Conservation (phyloP, 2,888 invertebrate species). For the Andrena marginata region DNA sequence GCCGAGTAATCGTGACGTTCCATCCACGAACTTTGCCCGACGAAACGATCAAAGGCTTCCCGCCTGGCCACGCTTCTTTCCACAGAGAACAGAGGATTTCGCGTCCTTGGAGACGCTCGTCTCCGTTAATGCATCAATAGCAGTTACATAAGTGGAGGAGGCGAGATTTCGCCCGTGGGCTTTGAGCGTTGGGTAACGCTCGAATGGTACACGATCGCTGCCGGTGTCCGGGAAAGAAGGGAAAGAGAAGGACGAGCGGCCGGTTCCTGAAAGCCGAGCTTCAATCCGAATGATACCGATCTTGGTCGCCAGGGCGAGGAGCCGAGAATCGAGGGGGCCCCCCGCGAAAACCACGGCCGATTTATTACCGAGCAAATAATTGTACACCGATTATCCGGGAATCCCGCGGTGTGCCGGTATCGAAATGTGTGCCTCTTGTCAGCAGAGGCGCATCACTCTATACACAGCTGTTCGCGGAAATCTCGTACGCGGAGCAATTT, state of each 20-base stretch:
- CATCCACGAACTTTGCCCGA: no score
- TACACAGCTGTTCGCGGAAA: constrained; percentile 21
- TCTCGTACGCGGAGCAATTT: constrained; percentile 13
- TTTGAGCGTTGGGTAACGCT: constrained; percentile 38
- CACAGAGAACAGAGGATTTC: constrained; percentile 1
- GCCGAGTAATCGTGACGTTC: not conserved
- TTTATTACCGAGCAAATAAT: constrained; percentile 27
- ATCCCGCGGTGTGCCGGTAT: constrained; percentile 14
- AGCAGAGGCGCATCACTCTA: constrained; percentile 46
- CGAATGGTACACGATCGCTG: not conserved
- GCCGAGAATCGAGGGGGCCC: not conserved
- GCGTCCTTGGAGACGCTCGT: constrained; percentile 32
- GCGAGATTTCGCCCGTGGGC: constrained; percentile 43
- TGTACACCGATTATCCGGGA: constrained; percentile 30
- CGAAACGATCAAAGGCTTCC: constrained; percentile 1
- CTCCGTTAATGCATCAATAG: constrained; percentile 53
- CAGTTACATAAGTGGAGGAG: constrained; percentile 49
- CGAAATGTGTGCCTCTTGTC: constrained; percentile 47
- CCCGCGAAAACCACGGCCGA: not conserved
- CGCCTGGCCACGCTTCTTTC: not conserved
- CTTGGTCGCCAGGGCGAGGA: not conserved
- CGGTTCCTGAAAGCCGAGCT: no score
- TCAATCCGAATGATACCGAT: no score
- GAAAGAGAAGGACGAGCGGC: not conserved
- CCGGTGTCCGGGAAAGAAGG: not conserved